Conservation (phyloP, 2,113 vertebrate genomes). For the Melanerpes aurifrons region DNA sequence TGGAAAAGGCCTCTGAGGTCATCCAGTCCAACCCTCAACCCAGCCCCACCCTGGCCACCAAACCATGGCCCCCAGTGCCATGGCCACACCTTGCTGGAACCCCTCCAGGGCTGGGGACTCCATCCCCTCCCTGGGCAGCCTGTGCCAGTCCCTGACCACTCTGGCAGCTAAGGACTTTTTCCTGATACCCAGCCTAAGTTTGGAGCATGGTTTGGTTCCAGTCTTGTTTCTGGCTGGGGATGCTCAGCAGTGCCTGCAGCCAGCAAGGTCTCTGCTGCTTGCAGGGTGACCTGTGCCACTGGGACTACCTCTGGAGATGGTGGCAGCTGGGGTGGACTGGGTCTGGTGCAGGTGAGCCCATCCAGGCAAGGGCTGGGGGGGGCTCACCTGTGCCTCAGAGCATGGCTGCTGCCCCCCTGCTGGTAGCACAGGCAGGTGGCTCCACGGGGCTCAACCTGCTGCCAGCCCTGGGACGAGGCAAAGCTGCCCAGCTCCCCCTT, state of each 20-base stretch:
- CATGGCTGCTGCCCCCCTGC: background rate
- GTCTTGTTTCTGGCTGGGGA: background rate
- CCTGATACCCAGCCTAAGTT: no score
- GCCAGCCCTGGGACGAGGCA: background rate
- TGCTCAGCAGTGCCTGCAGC: fast-evolving
- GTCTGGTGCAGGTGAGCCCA: background rate
- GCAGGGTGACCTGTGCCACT: fast-evolving
- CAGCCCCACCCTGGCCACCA: no score
- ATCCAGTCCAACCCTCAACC: no score
- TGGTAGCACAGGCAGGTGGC: background rate
- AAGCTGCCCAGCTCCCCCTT: slow-evolving; percentile 4
- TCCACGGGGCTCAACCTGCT: background rate
- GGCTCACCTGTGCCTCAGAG: fast-evolving
- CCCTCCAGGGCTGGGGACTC: no score
- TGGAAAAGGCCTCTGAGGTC: no score
- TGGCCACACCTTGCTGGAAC: no score
- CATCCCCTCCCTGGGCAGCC: no score
- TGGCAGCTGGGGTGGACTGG: background rate
- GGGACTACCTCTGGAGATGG: background rate
- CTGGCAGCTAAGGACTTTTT: no score
- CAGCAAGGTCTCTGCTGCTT: background rate
- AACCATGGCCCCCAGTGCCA: no score
- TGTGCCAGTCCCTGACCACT: no score
- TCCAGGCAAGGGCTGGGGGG: background rate
- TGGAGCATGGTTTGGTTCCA: background rate